phyloP scores from a whole-genome alignment of 2,797 vertebrate species.

The Sebastes taczanowskii region DNA sequence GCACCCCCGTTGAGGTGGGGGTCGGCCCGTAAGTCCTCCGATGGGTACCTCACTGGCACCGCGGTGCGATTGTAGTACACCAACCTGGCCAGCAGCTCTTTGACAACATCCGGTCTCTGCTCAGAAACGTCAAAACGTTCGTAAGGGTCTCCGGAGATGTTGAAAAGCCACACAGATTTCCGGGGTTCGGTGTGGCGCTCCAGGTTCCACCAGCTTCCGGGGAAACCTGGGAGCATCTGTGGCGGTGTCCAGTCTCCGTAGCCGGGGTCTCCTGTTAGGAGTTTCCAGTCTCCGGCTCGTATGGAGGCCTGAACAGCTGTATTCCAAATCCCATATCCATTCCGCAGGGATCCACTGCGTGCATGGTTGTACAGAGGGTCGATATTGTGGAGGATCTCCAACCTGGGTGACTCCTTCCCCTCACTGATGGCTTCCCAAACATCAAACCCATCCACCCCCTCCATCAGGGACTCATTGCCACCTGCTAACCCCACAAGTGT shows the following conservation, averaged over 20 bases:
- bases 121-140: conserved; percentile 91
- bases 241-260: conserved; percentile 97
- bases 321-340: conserved; percentile 93
- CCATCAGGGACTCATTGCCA: conserved; percentile 84
- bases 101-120: conserved; percentile 90
- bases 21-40: conserved; percentile 91
- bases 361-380: conserved; percentile 95
- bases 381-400: conserved; percentile 96
- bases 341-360: conserved; percentile 88
- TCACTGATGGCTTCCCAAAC: conserved; percentile 95
- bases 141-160: conserved; percentile 92
- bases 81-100: conserved; percentile 88
- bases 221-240: conserved; percentile 91
- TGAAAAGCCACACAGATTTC: conserved; percentile 95
- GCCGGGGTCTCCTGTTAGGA: conserved; percentile 95
- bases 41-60: conserved; percentile 94
- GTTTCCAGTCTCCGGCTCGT: conserved; percentile 94
- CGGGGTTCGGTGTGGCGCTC: conserved; percentile 86
- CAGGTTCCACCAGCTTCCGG: conserved; percentile 93
- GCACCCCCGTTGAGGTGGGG: conserved; percentile 93
- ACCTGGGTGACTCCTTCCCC: conserved; percentile 90
- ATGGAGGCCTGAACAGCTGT: conserved; percentile 95
- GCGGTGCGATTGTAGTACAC: conserved; percentile 92
- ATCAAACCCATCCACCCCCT: conserved; percentile 90
- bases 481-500: conserved; percentile 91